phyloP scores from a whole-genome alignment of 2,888 invertebrate species.

The Dicranocentrus wangi region DNA sequence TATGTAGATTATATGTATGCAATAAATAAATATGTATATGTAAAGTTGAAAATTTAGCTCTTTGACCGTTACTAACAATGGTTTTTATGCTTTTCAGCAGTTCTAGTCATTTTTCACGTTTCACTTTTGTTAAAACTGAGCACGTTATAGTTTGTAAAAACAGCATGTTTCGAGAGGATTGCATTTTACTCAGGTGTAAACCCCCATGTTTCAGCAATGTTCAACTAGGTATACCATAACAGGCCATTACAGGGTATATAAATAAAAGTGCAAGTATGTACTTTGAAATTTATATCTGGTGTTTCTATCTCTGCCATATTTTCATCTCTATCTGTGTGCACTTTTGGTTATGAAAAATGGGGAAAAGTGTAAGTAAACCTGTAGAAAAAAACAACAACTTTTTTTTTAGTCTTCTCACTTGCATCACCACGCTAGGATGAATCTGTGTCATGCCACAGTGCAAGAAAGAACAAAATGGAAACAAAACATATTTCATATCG shows the following conservation, averaged over 20 bases:
- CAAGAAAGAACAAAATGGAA: not conserved
- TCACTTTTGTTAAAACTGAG: constrained; percentile 44
- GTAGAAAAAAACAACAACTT: not conserved
- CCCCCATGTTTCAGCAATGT: too few relatives aligned
- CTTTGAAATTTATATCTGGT: not conserved
- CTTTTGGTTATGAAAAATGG: not conserved
- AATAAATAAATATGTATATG: too few relatives aligned
- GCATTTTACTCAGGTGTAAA: too few relatives aligned
- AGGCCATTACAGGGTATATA: not conserved
- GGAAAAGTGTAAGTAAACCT: constrained; percentile 35
- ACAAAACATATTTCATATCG: constrained; percentile 18
- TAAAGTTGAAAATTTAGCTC: too few relatives aligned
- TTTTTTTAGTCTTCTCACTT: constrained; percentile 40
- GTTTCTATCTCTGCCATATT: not conserved
- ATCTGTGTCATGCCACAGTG: constrained; percentile 38
- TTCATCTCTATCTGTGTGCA: not conserved
- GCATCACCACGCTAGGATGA: constrained; percentile 51
- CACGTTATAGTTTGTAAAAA: not conserved
- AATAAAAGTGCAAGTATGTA: constrained; percentile 11
- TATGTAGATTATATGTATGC: too few relatives aligned
- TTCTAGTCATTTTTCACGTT: constrained; percentile 32
- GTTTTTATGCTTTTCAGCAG: constrained; percentile 46
- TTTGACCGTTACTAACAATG: constrained; percentile 59
- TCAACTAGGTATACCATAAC: not conserved
- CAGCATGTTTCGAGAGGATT: not conserved